These are phyloP conservation scores for Torymus texanus DNA, from an alignment of 2,888 invertebrate genomes.

Conservation along the genomic window DNA sequence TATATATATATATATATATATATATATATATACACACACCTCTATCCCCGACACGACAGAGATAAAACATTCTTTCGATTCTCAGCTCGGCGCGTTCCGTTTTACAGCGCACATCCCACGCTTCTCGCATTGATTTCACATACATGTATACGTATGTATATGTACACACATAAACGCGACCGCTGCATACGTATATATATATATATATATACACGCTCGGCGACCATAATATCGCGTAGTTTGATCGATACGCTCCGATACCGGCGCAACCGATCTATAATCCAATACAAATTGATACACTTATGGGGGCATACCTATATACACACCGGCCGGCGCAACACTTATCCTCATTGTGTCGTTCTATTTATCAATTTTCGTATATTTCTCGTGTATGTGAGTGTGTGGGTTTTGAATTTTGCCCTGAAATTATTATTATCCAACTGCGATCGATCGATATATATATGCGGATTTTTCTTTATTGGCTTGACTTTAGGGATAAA, in stretches of 20 bases:
- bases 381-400: neutral
- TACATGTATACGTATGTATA: neutral
- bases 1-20: too few relatives aligned
- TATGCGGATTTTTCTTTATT: too few relatives aligned
- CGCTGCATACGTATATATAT: neutral
- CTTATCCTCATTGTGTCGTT: neutral
- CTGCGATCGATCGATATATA: too few relatives aligned
- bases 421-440: too few relatives aligned
- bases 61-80: slow-evolving; percentile 3
- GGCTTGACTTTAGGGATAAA: neutral
- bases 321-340: neutral
- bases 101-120: slow-evolving; percentile 7
- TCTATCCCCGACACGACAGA: neutral
- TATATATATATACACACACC: too few relatives aligned
- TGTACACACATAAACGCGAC: too few relatives aligned
- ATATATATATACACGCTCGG: neutral
- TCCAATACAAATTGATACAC: slow-evolving; percentile 12
- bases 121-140: slow-evolving; percentile 6
- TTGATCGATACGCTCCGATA: slow-evolving; percentile 15
- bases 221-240: slow-evolving; percentile 11
- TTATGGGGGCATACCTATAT: neutral
- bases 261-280: neutral
- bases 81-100: neutral
- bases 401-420: too few relatives aligned
- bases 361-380: neutral